phyloP scores from a whole-genome alignment of 2,888 invertebrate species.

The Priapulus caudatus region DNA sequence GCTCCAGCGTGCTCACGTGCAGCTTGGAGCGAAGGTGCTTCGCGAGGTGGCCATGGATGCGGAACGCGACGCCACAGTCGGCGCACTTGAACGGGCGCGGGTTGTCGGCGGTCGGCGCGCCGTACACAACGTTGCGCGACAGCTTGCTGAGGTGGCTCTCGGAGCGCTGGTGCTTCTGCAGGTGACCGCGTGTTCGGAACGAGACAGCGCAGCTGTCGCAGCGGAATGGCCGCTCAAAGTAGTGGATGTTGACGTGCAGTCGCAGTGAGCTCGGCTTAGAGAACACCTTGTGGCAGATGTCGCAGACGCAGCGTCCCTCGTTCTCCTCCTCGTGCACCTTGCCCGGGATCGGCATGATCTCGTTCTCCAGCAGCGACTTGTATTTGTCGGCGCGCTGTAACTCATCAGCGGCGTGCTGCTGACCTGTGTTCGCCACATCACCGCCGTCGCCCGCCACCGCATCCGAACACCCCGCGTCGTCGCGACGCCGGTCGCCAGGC shows the following conservation, averaged over 20 bases:
- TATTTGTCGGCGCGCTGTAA: no score
- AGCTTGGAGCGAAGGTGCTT: conserved; percentile 92
- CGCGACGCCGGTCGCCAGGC: no score
- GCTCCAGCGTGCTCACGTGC: conserved; percentile 82
- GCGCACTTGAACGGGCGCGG: conserved; percentile 91
- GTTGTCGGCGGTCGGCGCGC: conserved; percentile 53
- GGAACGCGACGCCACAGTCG: conserved; percentile 87
- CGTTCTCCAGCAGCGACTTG: conserved; percentile 7
- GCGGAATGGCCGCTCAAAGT: conserved; percentile 71
- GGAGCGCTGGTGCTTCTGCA: conserved; percentile 84
- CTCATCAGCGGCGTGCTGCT: no score
- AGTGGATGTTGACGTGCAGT: conserved; percentile 88
- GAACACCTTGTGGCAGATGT: conserved; percentile 80
- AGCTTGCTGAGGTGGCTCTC: conserved; percentile 77
- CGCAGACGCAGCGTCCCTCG: conserved; percentile 51
- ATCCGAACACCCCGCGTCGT: no score
- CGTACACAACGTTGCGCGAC: conserved; percentile 13
- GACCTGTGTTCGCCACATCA: no score
- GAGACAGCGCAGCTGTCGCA: conserved; percentile 84
- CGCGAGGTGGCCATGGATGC: conserved; percentile 86
- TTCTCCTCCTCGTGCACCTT: conserved; percentile 17
- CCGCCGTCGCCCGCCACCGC: no score
- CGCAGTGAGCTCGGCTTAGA: conserved; percentile 77
- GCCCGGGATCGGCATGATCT: conserved; percentile 17
- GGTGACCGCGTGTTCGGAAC: conserved; percentile 75